These are phyloP conservation scores for Petrophora chlorosata DNA, from an alignment of 2,888 invertebrate species.

Conservation along the genomic window DNA sequence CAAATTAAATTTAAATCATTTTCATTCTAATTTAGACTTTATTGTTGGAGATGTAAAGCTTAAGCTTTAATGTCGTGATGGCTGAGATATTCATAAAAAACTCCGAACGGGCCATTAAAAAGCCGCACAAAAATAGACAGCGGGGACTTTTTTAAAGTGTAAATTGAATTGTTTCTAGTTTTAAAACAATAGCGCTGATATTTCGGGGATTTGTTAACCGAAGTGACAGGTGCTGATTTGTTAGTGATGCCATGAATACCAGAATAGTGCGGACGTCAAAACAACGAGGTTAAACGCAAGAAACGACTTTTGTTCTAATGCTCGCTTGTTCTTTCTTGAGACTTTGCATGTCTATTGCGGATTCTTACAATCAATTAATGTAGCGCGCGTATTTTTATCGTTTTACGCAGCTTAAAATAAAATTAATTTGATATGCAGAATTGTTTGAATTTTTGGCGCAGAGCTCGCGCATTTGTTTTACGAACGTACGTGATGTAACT, in stretches of 20 bases:
- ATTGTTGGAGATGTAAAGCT: slow-evolving; percentile 24
- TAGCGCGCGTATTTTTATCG: slow-evolving; percentile 39
- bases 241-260: slow-evolving; percentile 67
- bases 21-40: slow-evolving; percentile 41
- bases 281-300: slow-evolving; percentile 61
- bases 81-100: slow-evolving; percentile 50
- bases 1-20: slow-evolving; percentile 20
- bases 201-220: slow-evolving; percentile 62
- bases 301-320: slow-evolving; percentile 59
- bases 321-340: slow-evolving; percentile 17
- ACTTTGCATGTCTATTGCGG: slow-evolving; percentile 45
- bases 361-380: slow-evolving; percentile 60
- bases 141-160: slow-evolving; percentile 57
- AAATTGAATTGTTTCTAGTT: slow-evolving; percentile 70
- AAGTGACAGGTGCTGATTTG: slow-evolving; percentile 78
- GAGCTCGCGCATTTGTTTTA: slow-evolving; percentile 14
- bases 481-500: neutral
- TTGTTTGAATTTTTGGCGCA: slow-evolving; percentile 25
- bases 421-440: slow-evolving; percentile 29
- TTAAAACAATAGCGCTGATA: slow-evolving; percentile 68
- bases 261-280: slow-evolving; percentile 69
- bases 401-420: slow-evolving; percentile 29
- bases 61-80: slow-evolving; percentile 17
- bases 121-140: slow-evolving; percentile 59
- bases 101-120: slow-evolving; percentile 50